Conservation (phyloP, 2,888 invertebrate species). For the Drosophila melanosoma region DNA sequence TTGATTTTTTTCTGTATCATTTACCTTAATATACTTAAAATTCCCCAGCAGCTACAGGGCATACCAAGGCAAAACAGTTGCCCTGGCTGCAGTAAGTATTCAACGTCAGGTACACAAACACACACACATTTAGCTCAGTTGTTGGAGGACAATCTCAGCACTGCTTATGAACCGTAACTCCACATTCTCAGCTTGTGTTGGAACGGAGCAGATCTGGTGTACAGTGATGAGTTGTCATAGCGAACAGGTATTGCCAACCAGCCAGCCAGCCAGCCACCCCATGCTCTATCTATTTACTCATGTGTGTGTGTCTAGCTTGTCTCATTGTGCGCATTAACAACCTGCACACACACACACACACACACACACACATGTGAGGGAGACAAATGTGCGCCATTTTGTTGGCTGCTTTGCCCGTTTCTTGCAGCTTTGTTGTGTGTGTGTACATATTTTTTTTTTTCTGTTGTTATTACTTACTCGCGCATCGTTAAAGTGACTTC, state of each 20-base stretch:
- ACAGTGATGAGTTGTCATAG: constrained; percentile 5
- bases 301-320: constrained; percentile 47
- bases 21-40: background rate
- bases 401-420: constrained; percentile 51
- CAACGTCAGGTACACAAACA: background rate
- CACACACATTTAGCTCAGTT: constrained; percentile 13
- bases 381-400: constrained; percentile 71
- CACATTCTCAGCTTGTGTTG: constrained; percentile 2
- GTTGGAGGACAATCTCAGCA: constrained; percentile 41
- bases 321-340: constrained; percentile 58
- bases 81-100: background rate
- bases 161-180: constrained; percentile 28
- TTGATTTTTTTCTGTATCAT: constrained; percentile 4
- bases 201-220: background rate
- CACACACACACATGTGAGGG: constrained; percentile 19
- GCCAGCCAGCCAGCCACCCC: background rate
- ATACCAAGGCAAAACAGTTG: constrained; percentile 3
- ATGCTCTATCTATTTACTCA: background rate
- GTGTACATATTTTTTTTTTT: constrained; percentile 29
- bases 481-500: constrained; percentile 81
- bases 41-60: background rate
- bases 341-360: constrained; percentile 6
- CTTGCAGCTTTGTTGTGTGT: constrained; percentile 19
- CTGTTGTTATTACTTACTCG: constrained; percentile 74
- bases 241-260: constrained; percentile 15